These are phyloP conservation scores for Drosophila neutralis DNA, from an alignment of 2,888 invertebrate genomes.

Conservation along the genomic window DNA sequence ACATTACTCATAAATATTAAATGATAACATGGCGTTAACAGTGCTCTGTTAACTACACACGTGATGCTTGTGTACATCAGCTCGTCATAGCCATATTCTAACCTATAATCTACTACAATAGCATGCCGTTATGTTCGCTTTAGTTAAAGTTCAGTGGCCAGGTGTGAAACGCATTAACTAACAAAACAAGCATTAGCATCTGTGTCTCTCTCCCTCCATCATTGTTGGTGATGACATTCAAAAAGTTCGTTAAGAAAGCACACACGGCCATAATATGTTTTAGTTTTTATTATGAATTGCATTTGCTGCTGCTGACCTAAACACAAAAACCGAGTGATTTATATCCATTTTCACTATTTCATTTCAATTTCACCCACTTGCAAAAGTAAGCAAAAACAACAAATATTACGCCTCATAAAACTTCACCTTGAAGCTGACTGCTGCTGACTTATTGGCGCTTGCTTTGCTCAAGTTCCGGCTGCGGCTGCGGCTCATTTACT, in stretches of 20 bases:
- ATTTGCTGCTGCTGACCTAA: conserved; percentile 30
- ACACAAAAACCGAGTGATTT: conserved; percentile 16
- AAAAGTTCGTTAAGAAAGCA: conserved; percentile 51
- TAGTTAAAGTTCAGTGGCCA: conserved; percentile 28
- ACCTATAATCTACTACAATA: not conserved
- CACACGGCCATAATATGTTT: conserved; percentile 36
- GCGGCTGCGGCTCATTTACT: conserved; percentile 61
- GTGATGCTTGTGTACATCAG: not conserved
- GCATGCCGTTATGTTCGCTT: not conserved
- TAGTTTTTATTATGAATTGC: conserved; percentile 42
- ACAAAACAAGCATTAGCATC: conserved; percentile 17
- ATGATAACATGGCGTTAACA: not conserved
- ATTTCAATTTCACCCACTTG: conserved; percentile 71
- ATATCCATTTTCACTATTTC: conserved; percentile 35
- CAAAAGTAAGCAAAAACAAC: conserved; percentile 29
- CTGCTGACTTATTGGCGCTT: conserved; percentile 26
- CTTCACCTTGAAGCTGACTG: conserved; percentile 67
- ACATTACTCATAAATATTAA: not conserved
- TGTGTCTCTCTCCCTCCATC: not conserved
- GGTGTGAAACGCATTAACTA: conserved; percentile 44
- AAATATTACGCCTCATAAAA: conserved; percentile 53
- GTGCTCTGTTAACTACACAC: not conserved
- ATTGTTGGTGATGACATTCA: conserved; percentile 17
- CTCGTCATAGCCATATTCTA: not conserved
- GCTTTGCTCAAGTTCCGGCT: conserved; percentile 67